Evolutionary conservation across 2,797 vertebrate species (phyloP).

Genomic region (Hemibagrus guttatus): DNA sequence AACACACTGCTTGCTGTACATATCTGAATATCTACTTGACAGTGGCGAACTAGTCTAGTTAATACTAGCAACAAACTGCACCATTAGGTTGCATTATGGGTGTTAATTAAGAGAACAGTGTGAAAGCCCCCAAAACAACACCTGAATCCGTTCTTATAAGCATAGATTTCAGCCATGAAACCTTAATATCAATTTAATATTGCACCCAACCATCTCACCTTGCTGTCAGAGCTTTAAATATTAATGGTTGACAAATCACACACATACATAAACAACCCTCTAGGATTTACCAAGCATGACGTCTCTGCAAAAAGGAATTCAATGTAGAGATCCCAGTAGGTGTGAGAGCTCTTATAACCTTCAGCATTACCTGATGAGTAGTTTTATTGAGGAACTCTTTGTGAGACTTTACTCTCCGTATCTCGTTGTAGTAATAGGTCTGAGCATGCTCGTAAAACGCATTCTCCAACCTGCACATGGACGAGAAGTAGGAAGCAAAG

Average conservation of each 20-base stretch:
- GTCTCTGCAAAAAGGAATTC: background rate
- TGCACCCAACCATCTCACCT: too few species aligned
- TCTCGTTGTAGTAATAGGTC: slow-evolving; percentile 97
- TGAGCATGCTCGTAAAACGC: slow-evolving; percentile 98
- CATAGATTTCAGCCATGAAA: background rate
- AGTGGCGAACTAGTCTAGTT: too few species aligned
- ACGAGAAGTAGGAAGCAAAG: background rate
- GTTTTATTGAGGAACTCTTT: slow-evolving; percentile 99
- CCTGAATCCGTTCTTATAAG: background rate
- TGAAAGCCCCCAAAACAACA: background rate
- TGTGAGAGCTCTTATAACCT: background rate
- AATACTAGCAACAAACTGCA: background rate
- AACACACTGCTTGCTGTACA: too few species aligned
- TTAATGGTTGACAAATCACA: background rate
- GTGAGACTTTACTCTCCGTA: slow-evolving; percentile 95
- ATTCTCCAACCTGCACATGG: slow-evolving; percentile 87
- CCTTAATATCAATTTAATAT: background rate
- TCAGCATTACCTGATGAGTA: slow-evolving; percentile 88
- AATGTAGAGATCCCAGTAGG: background rate
- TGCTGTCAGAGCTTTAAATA: background rate
- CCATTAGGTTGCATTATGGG: too few species aligned
- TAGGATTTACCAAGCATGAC: background rate
- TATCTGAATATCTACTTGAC: too few species aligned
- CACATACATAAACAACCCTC: background rate
- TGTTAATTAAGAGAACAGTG: background rate